Evolutionary conservation across 2,888 invertebrate species (phyloP), one percentile per base, ranked within the genome.

Genomic region (Caenorhabditis doughertyi): DNA sequence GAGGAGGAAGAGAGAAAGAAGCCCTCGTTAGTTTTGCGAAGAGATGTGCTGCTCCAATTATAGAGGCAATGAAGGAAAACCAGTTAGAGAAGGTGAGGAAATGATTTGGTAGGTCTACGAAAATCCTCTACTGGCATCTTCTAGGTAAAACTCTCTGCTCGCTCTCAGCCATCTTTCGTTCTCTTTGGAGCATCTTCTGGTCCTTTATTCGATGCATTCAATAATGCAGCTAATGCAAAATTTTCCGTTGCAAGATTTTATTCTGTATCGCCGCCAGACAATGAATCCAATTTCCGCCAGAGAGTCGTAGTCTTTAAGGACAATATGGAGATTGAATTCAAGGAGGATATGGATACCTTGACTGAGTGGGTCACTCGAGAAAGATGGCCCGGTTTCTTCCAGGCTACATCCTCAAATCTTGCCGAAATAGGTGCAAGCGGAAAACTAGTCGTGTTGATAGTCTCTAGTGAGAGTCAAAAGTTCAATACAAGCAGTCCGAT

Each of bases 1-100:
- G 92, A 60, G 92, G 92, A 8, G 92, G 92, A 44, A 80, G 92
- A 3, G 85, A 86, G 13, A 90, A 90, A 70, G 91, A 90, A 56
- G 79, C 89, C 7, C 84, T 91, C 58, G 71, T 90, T 16, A 87
- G 88, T 35, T 91, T 89, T 64, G 89, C 87, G 3, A 76, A 87
- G 58, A 88, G 90, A 79, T 87, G 88, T 71, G 83, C 90, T 0
- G 88, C 91, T 0, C 91, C 91, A 2, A 72, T 79, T 3, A 77
- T 85, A 11, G 82, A 84, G 56, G 64, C 44, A 2, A 65, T 85
- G 39, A 79, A 79, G 25, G 81, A 72, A 47, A 76, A 76, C 9
- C 51, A 76, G 25, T 27, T 87, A 32, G 72, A 65, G 16, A 84
- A 84, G 25, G 76, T 85, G 18, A 21, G 23, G n/a, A 7, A 32